Conservation (phyloP, 2,113 vertebrate genomes). For the Rutilus rutilus region DNA sequence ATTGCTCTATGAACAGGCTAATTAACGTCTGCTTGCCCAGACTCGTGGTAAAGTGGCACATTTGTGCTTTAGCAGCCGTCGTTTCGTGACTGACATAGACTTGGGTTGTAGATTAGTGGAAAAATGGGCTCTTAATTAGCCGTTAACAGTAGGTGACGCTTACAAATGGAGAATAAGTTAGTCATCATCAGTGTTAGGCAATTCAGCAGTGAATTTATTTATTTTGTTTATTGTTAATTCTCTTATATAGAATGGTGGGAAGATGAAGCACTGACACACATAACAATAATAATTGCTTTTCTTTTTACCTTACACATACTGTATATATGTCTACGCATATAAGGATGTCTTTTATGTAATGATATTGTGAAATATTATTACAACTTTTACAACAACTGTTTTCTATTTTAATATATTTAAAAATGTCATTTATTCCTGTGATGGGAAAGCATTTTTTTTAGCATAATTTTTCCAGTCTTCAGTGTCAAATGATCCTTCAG, state of each 20-base stretch:
- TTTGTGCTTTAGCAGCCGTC: slow-evolving; percentile 73
- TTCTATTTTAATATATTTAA: no score
- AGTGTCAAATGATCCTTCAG: no score
- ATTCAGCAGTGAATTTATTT: slow-evolving; percentile 40
- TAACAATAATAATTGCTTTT: background rate
- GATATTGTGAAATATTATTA: no score
- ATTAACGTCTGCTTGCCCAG: slow-evolving; percentile 78
- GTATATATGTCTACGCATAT: no score
- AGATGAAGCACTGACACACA: background rate
- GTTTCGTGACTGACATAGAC: slow-evolving; percentile 68
- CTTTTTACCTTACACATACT: background rate
- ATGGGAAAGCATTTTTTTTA: no score
- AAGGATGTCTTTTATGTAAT: no score
- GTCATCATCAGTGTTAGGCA: slow-evolving; percentile 75
- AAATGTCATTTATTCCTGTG: no score
- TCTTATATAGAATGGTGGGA: background rate
- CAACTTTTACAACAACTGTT: no score
- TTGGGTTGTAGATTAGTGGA: slow-evolving; percentile 53
- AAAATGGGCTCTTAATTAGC: slow-evolving; percentile 67
- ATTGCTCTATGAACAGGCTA: slow-evolving; percentile 80
- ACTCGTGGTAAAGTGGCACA: slow-evolving; percentile 73
- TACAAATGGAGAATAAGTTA: slow-evolving; percentile 71
- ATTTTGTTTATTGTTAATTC: background rate
- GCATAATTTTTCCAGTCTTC: no score
- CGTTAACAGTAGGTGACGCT: slow-evolving; percentile 76